Base-by-base conservation (phyloP, 2,888 invertebrate species). In the Amphipoea lucens region DNA sequence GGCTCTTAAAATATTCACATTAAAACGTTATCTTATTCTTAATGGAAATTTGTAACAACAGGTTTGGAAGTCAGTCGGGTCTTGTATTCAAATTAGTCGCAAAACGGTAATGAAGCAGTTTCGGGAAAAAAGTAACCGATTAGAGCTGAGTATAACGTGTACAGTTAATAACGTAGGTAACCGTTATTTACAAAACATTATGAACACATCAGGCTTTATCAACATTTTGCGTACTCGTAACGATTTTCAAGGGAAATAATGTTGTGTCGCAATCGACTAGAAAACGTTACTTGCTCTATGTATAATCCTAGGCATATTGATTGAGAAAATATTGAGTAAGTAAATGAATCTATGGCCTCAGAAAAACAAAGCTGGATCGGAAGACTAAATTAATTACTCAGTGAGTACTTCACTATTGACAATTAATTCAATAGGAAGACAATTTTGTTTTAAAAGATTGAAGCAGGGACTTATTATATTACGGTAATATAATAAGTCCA, bases 171-270 rank as follows among this genome's bases (percentile, higher is more conserved):
- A 79, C 86, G 78, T 79, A 48, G 48, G 48, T 48, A 81, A 78
- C 66, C 72, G 79, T 74, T 89, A 89, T 90, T 90, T 90, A 88
- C 90, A 89, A 90, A 90, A 90, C 87, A 89, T 82, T 76, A 85
- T 82, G 79, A 83, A 79, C 85, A 87, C 84, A 87, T 84, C 72
- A 60, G 87, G 79, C 82, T 87, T 90, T 89, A 89, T 89, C 90
- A 86, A 82, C 88, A 84, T 68, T 87, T 65, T 60, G 67, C 71
- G 63, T 42, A 42, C 72, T 79, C 62, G 57, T 84, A 74, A 84
- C 84, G 68, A 79, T 87, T 76, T 76, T 68, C 85, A 85, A 87
- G 74, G 81, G 42, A 87, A 76, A 83, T 62, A 65, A 69, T 67
- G 14, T 48, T 45, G 84, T 79, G 67, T 65, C 29, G 74, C 67